phyloP scores from a whole-genome alignment of 2,113 vertebrate genomes.

The Marmota monax region DNA sequence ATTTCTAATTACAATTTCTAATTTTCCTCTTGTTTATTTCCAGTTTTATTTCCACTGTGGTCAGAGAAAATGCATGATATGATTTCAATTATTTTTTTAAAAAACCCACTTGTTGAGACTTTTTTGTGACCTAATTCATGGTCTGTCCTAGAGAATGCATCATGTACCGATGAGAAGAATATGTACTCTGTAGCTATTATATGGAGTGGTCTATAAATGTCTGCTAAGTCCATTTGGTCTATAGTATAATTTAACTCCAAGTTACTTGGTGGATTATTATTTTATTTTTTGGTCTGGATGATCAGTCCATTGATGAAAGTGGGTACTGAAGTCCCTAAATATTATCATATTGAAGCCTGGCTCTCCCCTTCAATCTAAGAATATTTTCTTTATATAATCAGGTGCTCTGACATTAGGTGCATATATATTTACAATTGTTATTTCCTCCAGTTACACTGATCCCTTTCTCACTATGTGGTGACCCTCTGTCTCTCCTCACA shows the following conservation, averaged over 20 bases:
- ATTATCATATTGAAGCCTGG: neutral
- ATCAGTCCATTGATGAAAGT: neutral
- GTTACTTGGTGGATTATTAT: neutral
- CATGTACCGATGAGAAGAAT: too few species aligned
- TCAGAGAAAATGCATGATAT: neutral
- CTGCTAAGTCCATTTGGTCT: neutral
- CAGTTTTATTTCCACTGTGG: neutral
- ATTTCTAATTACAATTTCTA: neutral
- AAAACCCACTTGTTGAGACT: neutral
- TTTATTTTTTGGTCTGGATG: neutral
- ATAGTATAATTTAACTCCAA: neutral
- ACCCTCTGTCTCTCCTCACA: neutral
- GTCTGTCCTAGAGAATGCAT: too few species aligned
- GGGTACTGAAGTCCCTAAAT: neutral
- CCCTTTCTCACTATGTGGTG: neutral
- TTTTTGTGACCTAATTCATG: neutral
- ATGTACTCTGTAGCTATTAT: too few species aligned
- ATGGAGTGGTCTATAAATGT: neutral
- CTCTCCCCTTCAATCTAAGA: neutral
- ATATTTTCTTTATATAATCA: neutral
- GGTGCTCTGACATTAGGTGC: neutral
- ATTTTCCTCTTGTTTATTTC: neutral
- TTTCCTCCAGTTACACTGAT: neutral
- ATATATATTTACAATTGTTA: neutral
- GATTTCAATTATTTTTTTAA: neutral